Percentiles rank a stretch among this genome's conserved stretches.
phyloP scores from a whole-genome alignment of 2,113 vertebrate species.

The Psittacus erithacus region DNA sequence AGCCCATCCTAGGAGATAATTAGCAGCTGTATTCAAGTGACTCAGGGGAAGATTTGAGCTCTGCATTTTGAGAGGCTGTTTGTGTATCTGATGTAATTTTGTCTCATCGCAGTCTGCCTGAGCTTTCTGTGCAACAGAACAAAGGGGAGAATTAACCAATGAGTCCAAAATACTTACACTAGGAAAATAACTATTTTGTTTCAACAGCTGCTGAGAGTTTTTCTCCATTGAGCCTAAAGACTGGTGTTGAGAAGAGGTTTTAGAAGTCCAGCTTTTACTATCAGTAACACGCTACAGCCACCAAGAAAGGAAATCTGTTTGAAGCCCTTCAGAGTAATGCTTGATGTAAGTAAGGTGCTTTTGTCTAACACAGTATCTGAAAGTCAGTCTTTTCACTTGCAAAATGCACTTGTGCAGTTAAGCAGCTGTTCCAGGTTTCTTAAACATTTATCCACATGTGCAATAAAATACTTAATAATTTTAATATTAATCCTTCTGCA shows the following conservation, averaged over 20 bases:
- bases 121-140: not conserved
- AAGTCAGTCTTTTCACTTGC: not conserved
- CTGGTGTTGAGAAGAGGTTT: not conserved
- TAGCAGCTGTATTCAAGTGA: constrained; percentile 6
- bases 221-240: not conserved
- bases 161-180: not conserved
- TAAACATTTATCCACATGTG: not conserved
- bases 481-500: not conserved
- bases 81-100: constrained; percentile 9
- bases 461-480: not conserved
- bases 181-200: constrained; percentile 23
- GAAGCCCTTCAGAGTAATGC: not conserved
- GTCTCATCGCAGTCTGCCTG: not conserved
- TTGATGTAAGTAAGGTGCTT: not conserved
- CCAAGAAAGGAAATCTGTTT: not conserved
- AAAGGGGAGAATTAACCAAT: constrained; percentile 8
- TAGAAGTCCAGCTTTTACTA: not conserved
- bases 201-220: not conserved
- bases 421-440: not conserved
- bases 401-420: not conserved
- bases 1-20: constrained; percentile 4
- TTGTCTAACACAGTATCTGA: not conserved
- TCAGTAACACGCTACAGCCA: not conserved
- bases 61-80: constrained; percentile 27
- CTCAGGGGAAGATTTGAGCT: not conserved